phyloP scores from a whole-genome alignment of 2,797 vertebrate species.

The Myripristis murdjan region DNA sequence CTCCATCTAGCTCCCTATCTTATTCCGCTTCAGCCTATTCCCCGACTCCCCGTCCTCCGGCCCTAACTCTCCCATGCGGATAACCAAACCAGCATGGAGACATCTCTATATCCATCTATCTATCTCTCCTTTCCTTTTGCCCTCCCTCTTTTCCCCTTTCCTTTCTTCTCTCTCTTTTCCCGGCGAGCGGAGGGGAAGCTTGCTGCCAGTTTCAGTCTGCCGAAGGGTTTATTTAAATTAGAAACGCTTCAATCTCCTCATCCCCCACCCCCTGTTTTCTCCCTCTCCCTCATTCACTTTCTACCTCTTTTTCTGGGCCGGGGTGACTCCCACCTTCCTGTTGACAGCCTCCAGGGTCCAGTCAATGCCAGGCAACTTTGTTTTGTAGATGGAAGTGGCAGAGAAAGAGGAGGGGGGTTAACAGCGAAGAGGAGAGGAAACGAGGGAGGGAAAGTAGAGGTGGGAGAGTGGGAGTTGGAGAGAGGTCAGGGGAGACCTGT shows the following conservation, averaged over 20 bases:
- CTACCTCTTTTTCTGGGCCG: conserved; percentile 63
- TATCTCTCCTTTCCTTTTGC: conserved; percentile 75
- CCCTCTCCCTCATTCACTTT: conserved; percentile 62
- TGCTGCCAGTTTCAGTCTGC: conserved; percentile 89
- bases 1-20: conserved; percentile 70
- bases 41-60: conserved; percentile 64
- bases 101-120: conserved; percentile 81
- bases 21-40: conserved; percentile 71
- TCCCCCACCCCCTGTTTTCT: conserved; percentile 38
- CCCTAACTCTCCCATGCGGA: conserved; percentile 77
- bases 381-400: conserved; percentile 82
- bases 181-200: conserved; percentile 85
- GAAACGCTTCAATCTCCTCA: conserved; percentile 86
- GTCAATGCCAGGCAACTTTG: conserved; percentile 84
- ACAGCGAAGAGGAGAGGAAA: conserved; percentile 72
- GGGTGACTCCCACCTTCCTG: conserved; percentile 75
- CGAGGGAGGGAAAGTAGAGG: conserved; percentile 75
- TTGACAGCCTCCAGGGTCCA: conserved; percentile 77
- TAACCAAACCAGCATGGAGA: conserved; percentile 76
- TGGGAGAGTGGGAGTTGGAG: conserved; percentile 71
- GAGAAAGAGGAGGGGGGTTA: conserved; percentile 57
- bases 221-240: conserved; percentile 90
- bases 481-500: conserved; percentile 80
- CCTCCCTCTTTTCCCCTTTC: conserved; percentile 69
- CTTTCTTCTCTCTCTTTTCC: conserved; percentile 78